Conservation (phyloP, 1,140 invertebrate species). For the Caenorhabditis elegans region DNA sequence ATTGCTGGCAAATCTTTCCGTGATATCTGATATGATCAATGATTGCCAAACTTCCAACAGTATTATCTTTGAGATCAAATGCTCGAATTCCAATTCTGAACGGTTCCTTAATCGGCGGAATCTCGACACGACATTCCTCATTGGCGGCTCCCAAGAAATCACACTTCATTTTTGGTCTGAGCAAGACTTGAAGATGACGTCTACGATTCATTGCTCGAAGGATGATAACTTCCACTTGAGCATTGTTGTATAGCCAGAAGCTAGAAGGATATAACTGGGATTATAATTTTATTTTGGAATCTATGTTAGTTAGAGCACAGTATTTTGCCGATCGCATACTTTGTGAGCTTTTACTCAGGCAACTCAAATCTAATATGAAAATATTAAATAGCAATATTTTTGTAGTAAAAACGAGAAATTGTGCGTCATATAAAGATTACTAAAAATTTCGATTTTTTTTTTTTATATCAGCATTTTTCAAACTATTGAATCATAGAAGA, state of each 20-base stretch:
- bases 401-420: too few species aligned
- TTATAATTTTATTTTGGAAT: too few species aligned
- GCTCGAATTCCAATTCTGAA: slow-evolving; percentile 51
- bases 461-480: too few species aligned
- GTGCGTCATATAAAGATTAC: too few species aligned
- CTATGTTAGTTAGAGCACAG: too few species aligned
- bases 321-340: too few species aligned
- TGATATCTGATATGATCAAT: slow-evolving; percentile 48
- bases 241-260: slow-evolving; percentile 52
- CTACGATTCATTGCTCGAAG: slow-evolving; percentile 43
- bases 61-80: slow-evolving; percentile 44
- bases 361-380: too few species aligned
- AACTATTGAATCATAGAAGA: too few species aligned
- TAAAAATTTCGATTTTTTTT: too few species aligned
- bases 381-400: too few species aligned
- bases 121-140: slow-evolving; percentile 43
- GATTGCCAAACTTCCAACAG: slow-evolving; percentile 45
- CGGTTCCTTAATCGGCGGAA: slow-evolving; percentile 47
- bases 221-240: slow-evolving; percentile 50
- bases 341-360: too few species aligned
- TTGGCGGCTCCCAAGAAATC: slow-evolving; percentile 46
- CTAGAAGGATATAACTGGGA: too few species aligned
- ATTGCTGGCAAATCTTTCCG: slow-evolving; percentile 42
- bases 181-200: slow-evolving; percentile 40
- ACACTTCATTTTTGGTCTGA: slow-evolving; percentile 49